Conservation (phyloP, 2,888 invertebrate species). For the Calliopum simillimum region DNA sequence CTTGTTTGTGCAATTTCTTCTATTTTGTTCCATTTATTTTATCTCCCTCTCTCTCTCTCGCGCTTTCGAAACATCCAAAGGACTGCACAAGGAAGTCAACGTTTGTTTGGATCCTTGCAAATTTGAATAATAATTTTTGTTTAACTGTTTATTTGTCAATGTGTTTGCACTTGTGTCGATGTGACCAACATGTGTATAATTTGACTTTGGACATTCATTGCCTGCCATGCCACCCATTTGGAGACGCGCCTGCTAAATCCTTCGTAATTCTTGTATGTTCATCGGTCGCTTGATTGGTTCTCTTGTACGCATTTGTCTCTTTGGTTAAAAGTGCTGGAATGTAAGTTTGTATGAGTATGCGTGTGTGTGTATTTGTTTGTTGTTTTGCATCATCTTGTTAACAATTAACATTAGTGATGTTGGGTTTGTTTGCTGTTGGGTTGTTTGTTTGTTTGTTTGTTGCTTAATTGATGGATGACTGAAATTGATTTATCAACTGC, state of each 20-base stretch:
- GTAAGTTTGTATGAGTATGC: background rate
- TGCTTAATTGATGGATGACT: conserved; percentile 35
- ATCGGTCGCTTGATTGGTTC: conserved; percentile 23
- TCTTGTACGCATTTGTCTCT: conserved; percentile 17
- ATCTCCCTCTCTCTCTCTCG: too few relatives aligned
- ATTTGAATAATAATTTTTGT: conserved; percentile 60
- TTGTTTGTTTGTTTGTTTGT: conserved; percentile 12
- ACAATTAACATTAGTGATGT: conserved; percentile 34
- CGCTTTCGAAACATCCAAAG: too few relatives aligned
- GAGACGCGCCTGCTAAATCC: background rate
- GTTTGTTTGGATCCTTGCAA: conserved; percentile 47
- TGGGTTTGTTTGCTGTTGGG: conserved; percentile 17
- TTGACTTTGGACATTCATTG: background rate
- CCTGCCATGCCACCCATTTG: too few relatives aligned
- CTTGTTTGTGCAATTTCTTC: background rate
- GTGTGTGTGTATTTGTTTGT: background rate
- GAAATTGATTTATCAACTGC: conserved; percentile 16
- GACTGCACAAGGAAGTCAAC: too few relatives aligned
- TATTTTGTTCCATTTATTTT: too few relatives aligned
- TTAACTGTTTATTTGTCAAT: conserved; percentile 51
- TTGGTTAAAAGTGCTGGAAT: background rate
- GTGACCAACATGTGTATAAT: background rate
- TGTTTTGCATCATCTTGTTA: conserved; percentile 34
- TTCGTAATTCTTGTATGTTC: background rate
- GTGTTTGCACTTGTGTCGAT: background rate